phyloP scores from a whole-genome alignment of 2,888 invertebrate species.

The Sphaeridia pumilis region DNA sequence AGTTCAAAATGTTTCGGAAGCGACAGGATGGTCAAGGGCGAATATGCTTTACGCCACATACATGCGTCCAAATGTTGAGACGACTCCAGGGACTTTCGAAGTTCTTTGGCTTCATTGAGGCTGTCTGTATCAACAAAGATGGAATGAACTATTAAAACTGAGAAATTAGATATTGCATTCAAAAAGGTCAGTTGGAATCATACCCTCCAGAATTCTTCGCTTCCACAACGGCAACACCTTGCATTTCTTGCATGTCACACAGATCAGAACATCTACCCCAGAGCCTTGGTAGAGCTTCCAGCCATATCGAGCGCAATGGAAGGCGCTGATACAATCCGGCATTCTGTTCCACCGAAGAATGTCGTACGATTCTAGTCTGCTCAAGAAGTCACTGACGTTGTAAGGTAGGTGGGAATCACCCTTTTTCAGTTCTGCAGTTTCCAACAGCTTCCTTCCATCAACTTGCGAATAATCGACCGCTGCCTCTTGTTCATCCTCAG shows the following conservation, averaged over 20 bases:
- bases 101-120: neutral
- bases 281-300: constrained; percentile 4
- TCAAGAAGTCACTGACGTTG: constrained; percentile 1
- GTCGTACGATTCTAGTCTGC: constrained; percentile 2
- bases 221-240: too few relatives aligned
- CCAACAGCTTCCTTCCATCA: neutral
- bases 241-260: constrained; percentile 5
- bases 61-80: neutral
- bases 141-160: too few relatives aligned
- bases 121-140: too few relatives aligned
- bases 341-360: constrained; percentile 2
- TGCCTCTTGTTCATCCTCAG: neutral
- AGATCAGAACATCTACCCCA: neutral
- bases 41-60: neutral
- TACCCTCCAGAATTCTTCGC: neutral
- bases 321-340: constrained; percentile 5
- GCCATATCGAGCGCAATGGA: constrained; percentile 14
- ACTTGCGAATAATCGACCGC: neutral
- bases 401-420: neutral
- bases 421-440: neutral
- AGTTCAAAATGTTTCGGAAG: constrained; percentile 6
- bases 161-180: too few relatives aligned
- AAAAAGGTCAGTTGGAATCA: too few relatives aligned
- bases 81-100: constrained; percentile 2
- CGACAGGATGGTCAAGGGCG: constrained; percentile 7